phyloP scores from a whole-genome alignment of 2,113 vertebrate genomes.

The Lampris incognitus region DNA sequence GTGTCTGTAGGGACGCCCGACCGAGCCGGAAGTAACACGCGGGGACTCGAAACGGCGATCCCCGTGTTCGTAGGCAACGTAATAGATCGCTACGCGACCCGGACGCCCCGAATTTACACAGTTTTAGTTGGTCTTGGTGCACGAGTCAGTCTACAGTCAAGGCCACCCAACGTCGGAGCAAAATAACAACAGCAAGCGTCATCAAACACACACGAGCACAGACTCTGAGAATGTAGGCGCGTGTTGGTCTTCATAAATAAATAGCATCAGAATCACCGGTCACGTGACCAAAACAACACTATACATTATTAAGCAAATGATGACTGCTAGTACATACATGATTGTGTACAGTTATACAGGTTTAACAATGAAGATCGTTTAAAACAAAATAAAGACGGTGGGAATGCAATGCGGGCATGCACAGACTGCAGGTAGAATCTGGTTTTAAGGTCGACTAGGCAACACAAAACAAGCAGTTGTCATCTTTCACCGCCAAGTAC shows the following conservation, averaged over 20 bases:
- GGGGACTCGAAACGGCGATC: too few species aligned
- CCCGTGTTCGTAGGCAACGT: too few species aligned
- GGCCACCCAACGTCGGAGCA: constrained; percentile 23
- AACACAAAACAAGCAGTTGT: not conserved
- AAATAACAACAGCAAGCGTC: constrained; percentile 26
- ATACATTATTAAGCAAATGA: constrained; percentile 49
- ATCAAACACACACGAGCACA: constrained; percentile 65
- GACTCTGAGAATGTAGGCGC: constrained; percentile 44
- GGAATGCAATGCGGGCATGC: constrained; percentile 4
- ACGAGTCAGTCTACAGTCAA: constrained; percentile 1
- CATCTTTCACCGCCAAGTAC: not conserved
- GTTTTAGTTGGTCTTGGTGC: constrained; percentile 57
- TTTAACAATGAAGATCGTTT: constrained; percentile 8
- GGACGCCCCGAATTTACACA: not conserved
- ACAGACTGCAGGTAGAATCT: constrained; percentile 7
- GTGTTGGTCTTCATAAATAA: constrained; percentile 71
- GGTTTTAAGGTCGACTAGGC: not conserved
- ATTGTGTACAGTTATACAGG: not conserved
- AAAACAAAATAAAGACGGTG: constrained; percentile 16
- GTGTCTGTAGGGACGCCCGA: too few species aligned
- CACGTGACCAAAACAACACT: constrained; percentile 44
- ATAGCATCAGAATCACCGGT: constrained; percentile 66
- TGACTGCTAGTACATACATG: constrained; percentile 64
- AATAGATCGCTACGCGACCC: too few species aligned
- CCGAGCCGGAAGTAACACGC: too few species aligned